Base-by-base conservation (phyloP, 2,797 vertebrate genomes). In the Odontamblyopus lacepedii region DNA sequence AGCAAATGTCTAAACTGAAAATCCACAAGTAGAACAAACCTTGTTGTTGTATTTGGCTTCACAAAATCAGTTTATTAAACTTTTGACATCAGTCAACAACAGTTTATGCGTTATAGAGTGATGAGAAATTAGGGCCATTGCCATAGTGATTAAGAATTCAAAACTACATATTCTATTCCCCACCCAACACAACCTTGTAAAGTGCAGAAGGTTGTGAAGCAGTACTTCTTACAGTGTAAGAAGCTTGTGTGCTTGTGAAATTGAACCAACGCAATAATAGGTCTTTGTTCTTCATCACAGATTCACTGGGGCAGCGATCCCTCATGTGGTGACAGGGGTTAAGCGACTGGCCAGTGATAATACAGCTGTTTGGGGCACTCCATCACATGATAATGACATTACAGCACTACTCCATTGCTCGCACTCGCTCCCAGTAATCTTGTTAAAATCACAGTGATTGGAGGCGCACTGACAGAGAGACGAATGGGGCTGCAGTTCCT, bases 321-420 rank as follows among this genome's bases (percentile, higher is more conserved):
- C 67, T 88, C 79, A 85, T 23, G 57, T 89, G 90, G 77, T 92
- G 91, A 91, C 91, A 91, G 84, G 75, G 85, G 90, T 92, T 91
- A 93, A 93, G 84, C 90, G 83, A 91, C 87, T 92, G 75, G 75
- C 80, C 80, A 67, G 83, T 84, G 90, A 91, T 93, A 92, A 93
- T 89, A 91, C 79, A 88, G 86, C 83, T 62, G 72, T 91, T 86
- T 84, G 76, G 79, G 82, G 75, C 88, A 89, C 88, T 92, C 91
- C 84, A 90, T 93, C 92, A 93, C 90, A 69, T 87, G 80, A 86
- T 92, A 92, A 93, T 92, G 78, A 81, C 77, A 92, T 94, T 93
- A 93, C 84, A 71, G 70, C 11, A 71, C 32, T 84, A 89, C 87
- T 91, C 87, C 85, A 91, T 87, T 89, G 90, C 88, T 90, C 91